Evolutionary conservation across 2,888 invertebrate species (phyloP).

Genomic region (Galeopsomyia nigrocyanea): DNA sequence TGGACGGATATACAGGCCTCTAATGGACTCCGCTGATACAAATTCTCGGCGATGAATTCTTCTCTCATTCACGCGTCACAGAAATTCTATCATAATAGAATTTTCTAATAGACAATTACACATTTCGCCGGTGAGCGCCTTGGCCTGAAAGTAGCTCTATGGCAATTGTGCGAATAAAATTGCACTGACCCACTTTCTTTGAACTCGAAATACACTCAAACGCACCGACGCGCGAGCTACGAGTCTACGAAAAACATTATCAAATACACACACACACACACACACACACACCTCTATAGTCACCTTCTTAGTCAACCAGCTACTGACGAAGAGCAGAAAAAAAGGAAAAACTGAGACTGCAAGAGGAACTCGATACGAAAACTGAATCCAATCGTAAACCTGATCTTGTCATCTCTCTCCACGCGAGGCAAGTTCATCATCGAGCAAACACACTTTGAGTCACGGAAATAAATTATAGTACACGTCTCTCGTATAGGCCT

Average conservation of each 20-base stretch:
- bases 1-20: neutral
- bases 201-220: too few relatives aligned
- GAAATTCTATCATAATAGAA: too few relatives aligned
- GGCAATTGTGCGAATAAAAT: slow-evolving; percentile 10
- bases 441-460: slow-evolving; percentile 35
- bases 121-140: neutral
- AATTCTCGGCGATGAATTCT: too few relatives aligned
- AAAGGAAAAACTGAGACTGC: neutral
- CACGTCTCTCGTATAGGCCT: slow-evolving; percentile 7
- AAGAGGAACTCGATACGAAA: neutral
- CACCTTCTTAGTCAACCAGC: too few relatives aligned
- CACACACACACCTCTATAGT: too few relatives aligned
- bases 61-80: too few relatives aligned
- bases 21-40: neutral
- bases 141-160: neutral
- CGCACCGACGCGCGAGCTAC: too few relatives aligned
- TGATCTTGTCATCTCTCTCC: slow-evolving; percentile 14
- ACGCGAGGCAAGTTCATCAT: slow-evolving; percentile 22
- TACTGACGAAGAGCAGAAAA: neutral
- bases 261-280: too few relatives aligned
- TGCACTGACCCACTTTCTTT: too few relatives aligned
- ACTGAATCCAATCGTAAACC: slow-evolving; percentile 18
- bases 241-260: too few relatives aligned
- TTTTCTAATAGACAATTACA: too few relatives aligned
- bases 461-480: slow-evolving; percentile 41